These are phyloP conservation scores for Dromas ardeola DNA, from an alignment of 2,113 vertebrate genomes.

Conservation along the genomic window DNA sequence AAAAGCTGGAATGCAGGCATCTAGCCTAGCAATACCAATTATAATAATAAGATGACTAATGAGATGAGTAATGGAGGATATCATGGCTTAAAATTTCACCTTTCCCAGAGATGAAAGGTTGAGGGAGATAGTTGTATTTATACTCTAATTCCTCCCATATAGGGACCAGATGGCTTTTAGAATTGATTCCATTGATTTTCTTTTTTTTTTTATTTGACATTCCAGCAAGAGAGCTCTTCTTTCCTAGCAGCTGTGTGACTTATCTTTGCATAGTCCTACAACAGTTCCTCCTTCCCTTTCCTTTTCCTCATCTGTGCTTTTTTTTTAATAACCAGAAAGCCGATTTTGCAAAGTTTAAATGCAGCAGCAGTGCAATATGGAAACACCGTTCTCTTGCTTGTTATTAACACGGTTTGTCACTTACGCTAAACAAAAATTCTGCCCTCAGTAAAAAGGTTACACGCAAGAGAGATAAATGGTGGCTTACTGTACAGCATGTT, in stretches of 20 bases:
- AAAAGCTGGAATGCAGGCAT: neutral
- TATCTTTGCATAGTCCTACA: neutral
- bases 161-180: neutral
- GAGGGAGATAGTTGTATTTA: neutral
- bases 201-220: neutral
- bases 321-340: neutral
- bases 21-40: neutral
- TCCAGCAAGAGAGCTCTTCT: neutral
- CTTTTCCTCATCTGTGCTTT: neutral
- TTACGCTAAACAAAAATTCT: neutral
- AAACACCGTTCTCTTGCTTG: neutral
- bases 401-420: neutral
- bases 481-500: neutral
- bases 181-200: neutral
- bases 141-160: neutral
- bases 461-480: neutral
- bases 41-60: neutral
- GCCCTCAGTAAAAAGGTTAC: neutral
- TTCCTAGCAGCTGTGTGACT: neutral
- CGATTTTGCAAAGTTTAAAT: neutral
- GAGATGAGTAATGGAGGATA: conserved; percentile 14
- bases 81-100: conserved; percentile 12
- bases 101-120: conserved; percentile 3
- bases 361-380: neutral
- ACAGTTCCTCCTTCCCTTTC: neutral